Evolutionary conservation across 2,888 invertebrate genomes (phyloP).

Genomic region (Diaperis boleti): DNA sequence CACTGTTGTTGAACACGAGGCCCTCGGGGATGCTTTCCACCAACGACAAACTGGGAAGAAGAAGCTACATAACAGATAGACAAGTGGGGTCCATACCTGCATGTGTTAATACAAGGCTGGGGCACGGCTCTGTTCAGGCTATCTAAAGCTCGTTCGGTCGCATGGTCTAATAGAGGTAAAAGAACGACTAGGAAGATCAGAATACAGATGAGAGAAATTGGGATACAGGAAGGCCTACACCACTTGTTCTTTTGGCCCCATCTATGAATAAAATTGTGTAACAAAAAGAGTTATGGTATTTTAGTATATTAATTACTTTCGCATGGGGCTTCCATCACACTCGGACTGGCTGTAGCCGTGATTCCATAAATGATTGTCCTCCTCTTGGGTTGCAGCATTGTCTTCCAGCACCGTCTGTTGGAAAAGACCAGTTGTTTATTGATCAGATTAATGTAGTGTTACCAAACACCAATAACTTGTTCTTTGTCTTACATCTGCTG

Average conservation of each 20-base stretch:
- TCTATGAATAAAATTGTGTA: too few species aligned
- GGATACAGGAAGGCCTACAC: slow-evolving; percentile 88
- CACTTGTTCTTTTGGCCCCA: slow-evolving; percentile 73
- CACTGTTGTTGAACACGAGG: slow-evolving; percentile 77
- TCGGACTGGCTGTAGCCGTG: slow-evolving; percentile 81
- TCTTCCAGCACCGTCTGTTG: slow-evolving; percentile 78
- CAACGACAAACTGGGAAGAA: slow-evolving; percentile 71
- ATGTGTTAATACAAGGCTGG: slow-evolving; percentile 72
- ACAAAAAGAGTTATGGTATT: background rate
- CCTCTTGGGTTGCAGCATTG: slow-evolving; percentile 73
- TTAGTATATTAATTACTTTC: slow-evolving; percentile 66
- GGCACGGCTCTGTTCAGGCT: slow-evolving; percentile 53
- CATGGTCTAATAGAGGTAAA: slow-evolving; percentile 80
- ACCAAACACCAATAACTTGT: background rate
- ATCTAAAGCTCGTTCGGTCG: slow-evolving; percentile 68
- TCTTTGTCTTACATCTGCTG: slow-evolving; percentile 1
- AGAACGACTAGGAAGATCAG: slow-evolving; percentile 84
- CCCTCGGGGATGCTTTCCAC: slow-evolving; percentile 96
- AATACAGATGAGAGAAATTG: slow-evolving; percentile 82
- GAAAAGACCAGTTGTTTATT: slow-evolving; percentile 46
- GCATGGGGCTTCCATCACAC: slow-evolving; percentile 71
- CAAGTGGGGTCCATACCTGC: too few species aligned
- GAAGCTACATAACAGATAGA: slow-evolving; percentile 43
- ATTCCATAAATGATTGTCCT: slow-evolving; percentile 79
- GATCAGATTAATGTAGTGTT: background rate